Evolutionary conservation across 1,140 invertebrate genomes (phyloP).

Genomic region (Globodera ellingtonae): DNA sequence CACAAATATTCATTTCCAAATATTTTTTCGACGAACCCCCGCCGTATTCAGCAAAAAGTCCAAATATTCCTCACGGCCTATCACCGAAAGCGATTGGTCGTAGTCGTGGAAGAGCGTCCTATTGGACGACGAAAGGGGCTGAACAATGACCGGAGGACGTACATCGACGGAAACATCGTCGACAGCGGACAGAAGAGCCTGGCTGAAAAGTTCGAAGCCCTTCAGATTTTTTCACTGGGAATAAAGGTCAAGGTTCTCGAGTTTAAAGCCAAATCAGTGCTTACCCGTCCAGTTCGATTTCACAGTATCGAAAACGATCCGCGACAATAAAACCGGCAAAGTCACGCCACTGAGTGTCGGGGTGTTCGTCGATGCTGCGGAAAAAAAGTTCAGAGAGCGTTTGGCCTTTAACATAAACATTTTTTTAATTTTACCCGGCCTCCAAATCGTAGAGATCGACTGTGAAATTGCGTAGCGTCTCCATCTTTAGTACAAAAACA

Average conservation of each 20-base stretch:
- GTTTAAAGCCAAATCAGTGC: background rate
- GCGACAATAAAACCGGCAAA: conserved; percentile 47
- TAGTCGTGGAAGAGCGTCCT: conserved; percentile 32
- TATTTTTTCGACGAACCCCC: background rate
- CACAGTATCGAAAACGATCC: conserved; percentile 42
- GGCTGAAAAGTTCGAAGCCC: background rate
- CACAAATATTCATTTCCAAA: background rate
- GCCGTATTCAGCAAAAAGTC: conserved; percentile 13
- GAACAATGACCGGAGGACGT: background rate
- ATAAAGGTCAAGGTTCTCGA: background rate
- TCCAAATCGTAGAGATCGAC: conserved; percentile 50
- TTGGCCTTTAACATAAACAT: conserved; percentile 5
- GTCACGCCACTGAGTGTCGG: conserved; percentile 48
- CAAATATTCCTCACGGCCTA: conserved; percentile 31
- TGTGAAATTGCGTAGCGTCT: conserved; percentile 42
- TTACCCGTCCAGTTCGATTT: conserved; percentile 46
- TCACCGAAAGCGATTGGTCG: conserved; percentile 31
- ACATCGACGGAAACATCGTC: background rate
- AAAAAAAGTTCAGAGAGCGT: conserved; percentile 11
- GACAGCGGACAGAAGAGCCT: conserved; percentile 8
- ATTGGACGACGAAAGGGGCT: background rate
- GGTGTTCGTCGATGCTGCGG: conserved; percentile 32
- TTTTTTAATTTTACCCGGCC: conserved; percentile 29
- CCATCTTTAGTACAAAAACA: conserved; percentile 18
- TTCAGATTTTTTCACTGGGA: too few species aligned